Percentiles rank a stretch among this genome's conserved stretches.
Evolutionary conservation across 2,888 invertebrate species (phyloP).

Genomic region (Itoplectis maculator): DNA sequence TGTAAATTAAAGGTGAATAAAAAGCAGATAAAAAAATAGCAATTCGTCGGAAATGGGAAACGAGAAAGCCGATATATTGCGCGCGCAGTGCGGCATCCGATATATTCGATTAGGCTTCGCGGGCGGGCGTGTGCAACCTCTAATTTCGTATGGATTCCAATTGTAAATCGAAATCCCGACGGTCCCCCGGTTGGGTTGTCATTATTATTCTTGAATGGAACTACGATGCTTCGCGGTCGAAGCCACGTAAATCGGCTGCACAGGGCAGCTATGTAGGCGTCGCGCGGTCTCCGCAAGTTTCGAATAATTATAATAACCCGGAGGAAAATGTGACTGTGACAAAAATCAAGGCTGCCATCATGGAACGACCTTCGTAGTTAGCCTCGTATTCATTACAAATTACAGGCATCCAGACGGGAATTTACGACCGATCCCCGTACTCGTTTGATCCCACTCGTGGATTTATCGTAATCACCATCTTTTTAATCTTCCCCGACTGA

Average conservation of each 20-base stretch:
- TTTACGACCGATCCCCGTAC: conserved; percentile 2
- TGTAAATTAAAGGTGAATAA: too few species aligned
- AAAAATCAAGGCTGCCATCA: not conserved
- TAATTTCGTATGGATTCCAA: conserved; percentile 1
- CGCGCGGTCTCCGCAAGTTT: conserved; percentile 14
- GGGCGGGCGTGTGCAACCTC: not conserved
- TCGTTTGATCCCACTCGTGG: conserved; percentile 26
- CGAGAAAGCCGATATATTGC: not conserved
- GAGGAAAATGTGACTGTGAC: not conserved
- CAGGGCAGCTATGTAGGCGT: not conserved
- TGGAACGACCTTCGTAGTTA: conserved; percentile 74
- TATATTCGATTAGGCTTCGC: not conserved
- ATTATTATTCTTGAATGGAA: not conserved
- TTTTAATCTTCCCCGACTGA: conserved; percentile 68
- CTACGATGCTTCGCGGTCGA: not conserved
- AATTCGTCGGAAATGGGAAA: not conserved
- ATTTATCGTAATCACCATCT: conserved; percentile 58
- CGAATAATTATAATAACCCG: not conserved
- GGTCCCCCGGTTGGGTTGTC: not conserved
- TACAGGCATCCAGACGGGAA: conserved; percentile 71
- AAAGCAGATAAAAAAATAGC: too few species aligned
- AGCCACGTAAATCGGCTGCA: conserved; percentile 1
- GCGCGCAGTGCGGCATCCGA: not conserved
- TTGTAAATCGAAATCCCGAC: conserved; percentile 2
- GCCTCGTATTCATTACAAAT: conserved; percentile 82